Evolutionary conservation across 2,113 vertebrate species (phyloP).

Genomic region (Phylloscopus trochilus): DNA sequence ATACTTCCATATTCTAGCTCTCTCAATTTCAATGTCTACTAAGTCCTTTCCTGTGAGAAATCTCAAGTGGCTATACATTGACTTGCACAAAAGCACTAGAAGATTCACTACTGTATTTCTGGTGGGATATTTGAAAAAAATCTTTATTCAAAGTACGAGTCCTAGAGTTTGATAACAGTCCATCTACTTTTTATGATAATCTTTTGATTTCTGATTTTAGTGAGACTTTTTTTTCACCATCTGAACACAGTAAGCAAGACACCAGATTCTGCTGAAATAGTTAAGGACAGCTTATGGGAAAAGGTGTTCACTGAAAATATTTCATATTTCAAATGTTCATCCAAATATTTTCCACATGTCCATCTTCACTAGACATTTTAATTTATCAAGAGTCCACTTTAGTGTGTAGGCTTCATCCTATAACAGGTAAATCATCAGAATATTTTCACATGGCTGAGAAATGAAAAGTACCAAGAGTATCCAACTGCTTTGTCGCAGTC

Average conservation of each 20-base stretch:
- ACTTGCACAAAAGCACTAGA: neutral
- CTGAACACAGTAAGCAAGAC: neutral
- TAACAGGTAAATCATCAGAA: neutral
- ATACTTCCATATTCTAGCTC: neutral
- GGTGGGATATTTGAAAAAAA: neutral
- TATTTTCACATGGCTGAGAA: neutral
- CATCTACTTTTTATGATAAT: neutral
- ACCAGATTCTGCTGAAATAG: neutral
- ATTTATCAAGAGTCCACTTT: neutral
- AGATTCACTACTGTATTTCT: rapidly evolving
- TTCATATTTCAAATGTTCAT: no score
- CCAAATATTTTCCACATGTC: neutral
- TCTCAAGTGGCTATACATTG: neutral
- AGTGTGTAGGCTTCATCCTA: neutral
- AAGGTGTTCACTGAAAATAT: neutral
- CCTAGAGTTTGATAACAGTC: neutral
- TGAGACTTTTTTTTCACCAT: neutral
- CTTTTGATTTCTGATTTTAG: neutral
- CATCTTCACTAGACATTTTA: neutral
- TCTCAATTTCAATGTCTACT: neutral
- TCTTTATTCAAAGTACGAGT: neutral
- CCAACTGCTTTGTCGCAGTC: neutral
- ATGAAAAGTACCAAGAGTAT: neutral
- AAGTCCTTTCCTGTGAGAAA: neutral
- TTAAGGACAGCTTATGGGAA: neutral